Conservation (phyloP, 2,113 vertebrate genomes). For the Donacobius atricapilla region DNA sequence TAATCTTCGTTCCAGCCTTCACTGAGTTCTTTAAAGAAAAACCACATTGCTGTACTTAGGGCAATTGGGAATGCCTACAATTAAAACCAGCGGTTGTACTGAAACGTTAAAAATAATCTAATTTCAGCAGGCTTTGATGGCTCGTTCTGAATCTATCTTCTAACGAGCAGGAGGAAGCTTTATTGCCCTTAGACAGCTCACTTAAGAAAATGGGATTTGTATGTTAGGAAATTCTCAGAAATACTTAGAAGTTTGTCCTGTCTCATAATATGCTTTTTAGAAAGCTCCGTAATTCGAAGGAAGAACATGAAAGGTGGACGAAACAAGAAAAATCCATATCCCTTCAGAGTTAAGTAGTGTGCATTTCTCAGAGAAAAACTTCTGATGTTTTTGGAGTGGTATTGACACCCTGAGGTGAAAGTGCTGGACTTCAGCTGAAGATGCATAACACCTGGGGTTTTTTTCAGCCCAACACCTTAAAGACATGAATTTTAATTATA, state of each 20-base stretch:
- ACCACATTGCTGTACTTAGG: fast-evolving
- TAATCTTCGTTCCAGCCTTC: background rate
- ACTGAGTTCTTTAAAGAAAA: background rate
- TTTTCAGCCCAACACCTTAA: background rate
- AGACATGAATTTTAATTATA: background rate
- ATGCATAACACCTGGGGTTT: background rate
- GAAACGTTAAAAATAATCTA: background rate
- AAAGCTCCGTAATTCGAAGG: background rate
- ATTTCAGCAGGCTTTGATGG: background rate
- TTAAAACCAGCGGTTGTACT: background rate
- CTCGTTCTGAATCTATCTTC: background rate
- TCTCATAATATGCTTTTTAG: background rate
- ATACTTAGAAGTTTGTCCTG: background rate
- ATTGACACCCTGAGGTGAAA: background rate
- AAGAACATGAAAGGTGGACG: background rate
- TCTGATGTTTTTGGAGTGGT: background rate
- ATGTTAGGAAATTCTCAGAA: background rate
- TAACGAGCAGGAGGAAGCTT: background rate
- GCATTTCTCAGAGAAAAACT: background rate
- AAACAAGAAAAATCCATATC: background rate
- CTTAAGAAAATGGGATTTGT: background rate
- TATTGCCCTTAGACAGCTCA: background rate
- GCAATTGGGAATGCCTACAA: background rate
- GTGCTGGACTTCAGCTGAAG: background rate
- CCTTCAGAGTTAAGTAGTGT: background rate